These are phyloP conservation scores for Carduelis carduelis DNA, from an alignment of 2,797 vertebrate species.

Conservation along the genomic window DNA sequence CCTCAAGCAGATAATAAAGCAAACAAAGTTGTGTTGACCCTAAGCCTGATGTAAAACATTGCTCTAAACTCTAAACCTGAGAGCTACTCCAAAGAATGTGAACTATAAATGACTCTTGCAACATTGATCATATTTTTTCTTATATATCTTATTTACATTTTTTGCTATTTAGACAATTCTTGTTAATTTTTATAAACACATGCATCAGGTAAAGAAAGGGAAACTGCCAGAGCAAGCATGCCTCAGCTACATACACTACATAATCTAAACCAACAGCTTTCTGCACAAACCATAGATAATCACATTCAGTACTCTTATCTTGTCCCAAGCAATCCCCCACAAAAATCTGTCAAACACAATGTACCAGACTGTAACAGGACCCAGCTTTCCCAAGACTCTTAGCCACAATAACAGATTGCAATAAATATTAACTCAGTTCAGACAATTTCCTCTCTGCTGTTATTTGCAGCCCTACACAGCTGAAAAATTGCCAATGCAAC, in stretches of 20 bases:
- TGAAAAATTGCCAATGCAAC: neutral
- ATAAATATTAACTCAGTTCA: neutral
- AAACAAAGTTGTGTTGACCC: neutral
- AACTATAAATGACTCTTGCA: neutral
- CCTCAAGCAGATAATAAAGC: neutral
- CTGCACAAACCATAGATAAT: neutral
- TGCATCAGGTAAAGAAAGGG: neutral
- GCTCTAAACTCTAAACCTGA: neutral
- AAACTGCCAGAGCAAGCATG: neutral
- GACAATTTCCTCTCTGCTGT: neutral
- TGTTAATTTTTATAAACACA: neutral
- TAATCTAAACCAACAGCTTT: neutral
- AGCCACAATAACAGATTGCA: neutral
- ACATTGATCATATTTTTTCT: neutral
- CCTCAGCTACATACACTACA: neutral
- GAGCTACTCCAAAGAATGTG: neutral
- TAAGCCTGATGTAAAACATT: neutral
- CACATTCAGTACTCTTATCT: neutral
- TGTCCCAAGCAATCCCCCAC: neutral
- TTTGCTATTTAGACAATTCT: neutral
- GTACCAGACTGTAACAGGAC: neutral
- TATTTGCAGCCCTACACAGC: neutral
- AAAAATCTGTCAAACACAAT: neutral
- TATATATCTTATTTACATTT: neutral
- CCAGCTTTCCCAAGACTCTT: neutral